These are phyloP conservation scores for Artibeus lituratus DNA, from an alignment of 2,797 vertebrate species.

Conservation along the genomic window DNA sequence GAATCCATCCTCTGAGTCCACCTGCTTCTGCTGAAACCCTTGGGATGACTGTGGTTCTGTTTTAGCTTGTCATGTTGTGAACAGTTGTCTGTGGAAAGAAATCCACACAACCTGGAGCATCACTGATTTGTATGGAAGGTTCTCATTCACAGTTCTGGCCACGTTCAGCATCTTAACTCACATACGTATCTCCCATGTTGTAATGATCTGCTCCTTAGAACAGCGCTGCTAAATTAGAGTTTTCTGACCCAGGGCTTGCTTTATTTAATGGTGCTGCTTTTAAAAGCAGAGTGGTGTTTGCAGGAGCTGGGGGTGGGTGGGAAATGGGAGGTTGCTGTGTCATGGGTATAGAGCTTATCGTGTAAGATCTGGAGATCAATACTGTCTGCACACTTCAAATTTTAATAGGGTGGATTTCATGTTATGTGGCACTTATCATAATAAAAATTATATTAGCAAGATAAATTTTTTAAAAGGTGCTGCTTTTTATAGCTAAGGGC, in stretches of 20 bases:
- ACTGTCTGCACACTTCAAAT: not conserved
- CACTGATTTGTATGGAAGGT: not conserved
- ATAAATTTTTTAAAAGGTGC: not conserved
- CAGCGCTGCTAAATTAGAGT: not conserved
- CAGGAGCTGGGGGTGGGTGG: too few species aligned
- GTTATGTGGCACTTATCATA: not conserved
- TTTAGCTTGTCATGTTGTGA: not conserved
- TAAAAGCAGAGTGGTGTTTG: not conserved
- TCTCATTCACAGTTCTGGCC: not conserved
- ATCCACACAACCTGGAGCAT: not conserved
- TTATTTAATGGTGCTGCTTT: not conserved
- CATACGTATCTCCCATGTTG: fast-evolving
- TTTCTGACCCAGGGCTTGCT: not conserved
- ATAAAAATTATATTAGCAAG: not conserved
- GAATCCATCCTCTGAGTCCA: not conserved
- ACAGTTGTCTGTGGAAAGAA: not conserved
- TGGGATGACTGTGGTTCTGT: not conserved
- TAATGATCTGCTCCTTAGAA: not conserved
- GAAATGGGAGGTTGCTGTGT: not conserved
- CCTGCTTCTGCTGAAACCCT: not conserved
- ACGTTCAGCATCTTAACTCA: not conserved
- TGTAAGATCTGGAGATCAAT: not conserved
- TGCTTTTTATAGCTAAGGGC: not conserved
- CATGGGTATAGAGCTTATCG: not conserved
- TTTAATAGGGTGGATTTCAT: not conserved